Evolutionary conservation across 2,113 vertebrate species (phyloP).

Genomic region (Pogona vitticeps): DNA sequence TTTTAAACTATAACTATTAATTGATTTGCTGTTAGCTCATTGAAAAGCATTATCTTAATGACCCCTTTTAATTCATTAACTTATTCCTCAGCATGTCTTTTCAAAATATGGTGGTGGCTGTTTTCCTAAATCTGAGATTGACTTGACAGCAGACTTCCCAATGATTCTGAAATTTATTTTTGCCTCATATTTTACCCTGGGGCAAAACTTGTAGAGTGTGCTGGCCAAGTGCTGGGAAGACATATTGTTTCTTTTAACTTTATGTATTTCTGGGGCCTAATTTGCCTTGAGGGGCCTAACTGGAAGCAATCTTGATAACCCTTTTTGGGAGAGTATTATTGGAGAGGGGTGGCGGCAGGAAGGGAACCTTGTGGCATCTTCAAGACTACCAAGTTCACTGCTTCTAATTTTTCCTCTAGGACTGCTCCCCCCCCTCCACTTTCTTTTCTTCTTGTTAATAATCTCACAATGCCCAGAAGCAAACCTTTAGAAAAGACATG

Average conservation of each 20-base stretch:
- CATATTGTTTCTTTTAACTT: slow-evolving; percentile 50
- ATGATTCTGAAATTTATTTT: not conserved
- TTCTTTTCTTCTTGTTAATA: slow-evolving; percentile 50
- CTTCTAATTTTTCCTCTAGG: slow-evolving; percentile 59
- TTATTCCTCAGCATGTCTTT: not conserved
- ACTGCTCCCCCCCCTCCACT: slow-evolving; percentile 58
- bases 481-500: slow-evolving; percentile 76
- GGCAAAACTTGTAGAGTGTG: slow-evolving; percentile 32
- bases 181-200: slow-evolving; percentile 33
- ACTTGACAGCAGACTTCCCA: not conserved
- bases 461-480: slow-evolving; percentile 67
- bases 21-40: not conserved
- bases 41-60: not conserved
- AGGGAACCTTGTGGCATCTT: too few species aligned
- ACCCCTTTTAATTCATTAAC: not conserved
- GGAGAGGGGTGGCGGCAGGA: too few species aligned
- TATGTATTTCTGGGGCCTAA: slow-evolving; percentile 56
- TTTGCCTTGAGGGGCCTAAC: slow-evolving; percentile 53
- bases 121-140: accelerated
- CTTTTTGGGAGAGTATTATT: slow-evolving; percentile 33
- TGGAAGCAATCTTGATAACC: slow-evolving; percentile 65
- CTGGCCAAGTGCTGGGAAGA: slow-evolving; percentile 26
- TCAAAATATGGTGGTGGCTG: not conserved
- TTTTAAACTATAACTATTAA: not conserved
- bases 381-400: slow-evolving; percentile 24